Conservation (phyloP, 2,113 vertebrate species). For the Acrocephalus kingi region DNA sequence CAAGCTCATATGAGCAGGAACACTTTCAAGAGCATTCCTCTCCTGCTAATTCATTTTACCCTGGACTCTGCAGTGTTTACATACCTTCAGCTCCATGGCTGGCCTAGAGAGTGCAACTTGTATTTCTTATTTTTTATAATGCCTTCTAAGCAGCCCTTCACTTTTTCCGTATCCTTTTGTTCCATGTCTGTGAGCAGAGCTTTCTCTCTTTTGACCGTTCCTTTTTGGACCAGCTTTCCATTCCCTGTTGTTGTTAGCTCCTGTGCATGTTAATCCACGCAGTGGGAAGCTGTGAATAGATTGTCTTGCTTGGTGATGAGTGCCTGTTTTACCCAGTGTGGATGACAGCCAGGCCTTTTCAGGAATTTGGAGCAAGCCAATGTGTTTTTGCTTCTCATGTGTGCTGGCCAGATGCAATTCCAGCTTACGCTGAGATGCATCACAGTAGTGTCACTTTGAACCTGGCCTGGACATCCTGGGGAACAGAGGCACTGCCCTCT, state of each 20-base stretch:
- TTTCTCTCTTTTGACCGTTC: background rate
- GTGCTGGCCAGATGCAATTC: background rate
- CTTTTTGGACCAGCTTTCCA: background rate
- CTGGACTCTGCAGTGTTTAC: constrained; percentile 31
- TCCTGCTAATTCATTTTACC: constrained; percentile 5
- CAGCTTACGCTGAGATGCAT: background rate
- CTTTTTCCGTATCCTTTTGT: background rate
- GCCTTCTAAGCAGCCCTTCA: background rate
- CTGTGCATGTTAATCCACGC: background rate
- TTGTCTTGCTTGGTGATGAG: background rate
- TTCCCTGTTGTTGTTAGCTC: background rate
- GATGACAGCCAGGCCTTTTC: background rate
- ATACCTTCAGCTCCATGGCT: constrained; percentile 10
- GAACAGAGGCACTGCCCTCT: background rate
- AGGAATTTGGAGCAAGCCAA: background rate
- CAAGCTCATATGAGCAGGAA: background rate
- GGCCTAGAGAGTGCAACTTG: background rate
- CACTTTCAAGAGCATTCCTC: background rate
- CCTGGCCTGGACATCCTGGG: background rate
- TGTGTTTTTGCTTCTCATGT: background rate
- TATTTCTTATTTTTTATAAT: background rate
- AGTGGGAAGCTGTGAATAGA: background rate
- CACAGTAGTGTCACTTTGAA: background rate
- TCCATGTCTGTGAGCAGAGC: background rate
- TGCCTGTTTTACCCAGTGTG: background rate